Base-by-base conservation (phyloP, 1,140 invertebrate species). In the Sminthurinus signatus region DNA sequence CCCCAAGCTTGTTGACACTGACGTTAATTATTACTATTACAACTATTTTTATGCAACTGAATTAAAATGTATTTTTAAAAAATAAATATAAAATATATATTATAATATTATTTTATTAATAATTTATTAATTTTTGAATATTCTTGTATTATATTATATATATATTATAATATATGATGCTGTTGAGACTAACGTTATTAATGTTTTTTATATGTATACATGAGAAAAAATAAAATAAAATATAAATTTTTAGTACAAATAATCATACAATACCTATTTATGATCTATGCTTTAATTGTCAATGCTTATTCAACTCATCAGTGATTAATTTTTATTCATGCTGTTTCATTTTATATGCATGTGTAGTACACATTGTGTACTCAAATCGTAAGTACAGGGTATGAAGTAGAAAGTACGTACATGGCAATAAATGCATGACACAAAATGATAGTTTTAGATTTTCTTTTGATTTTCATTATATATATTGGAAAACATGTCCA, bases 151-250 rank as follows among this genome's bases (percentile, higher is more conserved):
- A 32, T 3, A n/a, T 10, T n/a, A 42, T 8, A n/a, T 48, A 48
- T 21, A 19, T 56, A 39, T 56, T 56, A 29, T 36, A n/a, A n/a
- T n/a, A n/a, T 56, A n/a, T 39, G 28, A 42, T 10, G 8, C 50
- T 52, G 25, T 54, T 14, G 12, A n/a, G 32, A 56, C 54, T 56
- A 39, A 56, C 29, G 28, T 56, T 56, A 56, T 56, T 56, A 56
- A 36, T 56, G 36, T 36, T 56, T 19, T 17, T 19, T 56, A 23
- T 56, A 21, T n/a, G n/a, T n/a, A n/a, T n/a, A n/a, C n/a, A n/a
- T n/a, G n/a, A n/a, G n/a, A n/a, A n/a, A n/a, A n/a, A n/a, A n/a
- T n/a, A n/a, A n/a, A n/a, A n/a, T n/a, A n/a, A n/a, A n/a, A n/a
- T n/a, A n/a, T n/a, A n/a, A n/a, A n/a, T n/a, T n/a, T n/a, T n/a